phyloP scores from a whole-genome alignment of 2,888 invertebrate species.

The Aspidapion aeneum region DNA sequence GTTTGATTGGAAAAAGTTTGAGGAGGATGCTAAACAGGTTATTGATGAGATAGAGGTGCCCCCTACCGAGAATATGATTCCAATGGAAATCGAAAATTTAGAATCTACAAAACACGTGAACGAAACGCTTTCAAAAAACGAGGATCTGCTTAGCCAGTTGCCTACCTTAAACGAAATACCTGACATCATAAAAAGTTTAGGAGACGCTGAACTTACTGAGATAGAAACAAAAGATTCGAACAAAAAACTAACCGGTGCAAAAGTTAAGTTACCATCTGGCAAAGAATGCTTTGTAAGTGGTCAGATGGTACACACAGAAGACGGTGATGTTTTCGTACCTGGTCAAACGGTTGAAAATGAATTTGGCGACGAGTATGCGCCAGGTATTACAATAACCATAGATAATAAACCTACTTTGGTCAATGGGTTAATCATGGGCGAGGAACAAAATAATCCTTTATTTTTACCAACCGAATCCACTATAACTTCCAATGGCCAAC shows the following conservation, averaged over 20 bases:
- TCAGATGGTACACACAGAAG: constrained; percentile 67
- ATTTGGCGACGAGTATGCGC: constrained; percentile 64
- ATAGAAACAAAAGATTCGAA: constrained; percentile 36
- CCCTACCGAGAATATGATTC: constrained; percentile 38
- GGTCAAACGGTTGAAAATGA: constrained; percentile 72
- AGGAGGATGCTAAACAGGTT: constrained; percentile 55
- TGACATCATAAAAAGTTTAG: constrained; percentile 59
- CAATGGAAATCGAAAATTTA: constrained; percentile 56
- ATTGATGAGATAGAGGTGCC: constrained; percentile 46
- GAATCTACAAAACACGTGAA: constrained; percentile 58
- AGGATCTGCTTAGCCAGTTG: constrained; percentile 54
- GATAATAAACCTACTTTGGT: constrained; percentile 65
- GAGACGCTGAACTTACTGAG: constrained; percentile 56
- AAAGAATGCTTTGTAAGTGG: constrained; percentile 70
- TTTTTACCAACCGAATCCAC: constrained; percentile 70
- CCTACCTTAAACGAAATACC: constrained; percentile 63
- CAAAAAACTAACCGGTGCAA: constrained; percentile 41
- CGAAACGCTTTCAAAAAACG: constrained; percentile 52
- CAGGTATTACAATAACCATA: constrained; percentile 68
- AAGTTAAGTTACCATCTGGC: constrained; percentile 56
- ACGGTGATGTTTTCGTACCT: constrained; percentile 68
- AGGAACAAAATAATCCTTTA: constrained; percentile 57
- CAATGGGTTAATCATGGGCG: constrained; percentile 67
- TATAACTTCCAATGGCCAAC: constrained; percentile 50
- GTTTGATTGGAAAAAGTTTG: constrained; percentile 63